Conservation (phyloP, 2,888 invertebrate species). For the Dioctria rufipes region DNA sequence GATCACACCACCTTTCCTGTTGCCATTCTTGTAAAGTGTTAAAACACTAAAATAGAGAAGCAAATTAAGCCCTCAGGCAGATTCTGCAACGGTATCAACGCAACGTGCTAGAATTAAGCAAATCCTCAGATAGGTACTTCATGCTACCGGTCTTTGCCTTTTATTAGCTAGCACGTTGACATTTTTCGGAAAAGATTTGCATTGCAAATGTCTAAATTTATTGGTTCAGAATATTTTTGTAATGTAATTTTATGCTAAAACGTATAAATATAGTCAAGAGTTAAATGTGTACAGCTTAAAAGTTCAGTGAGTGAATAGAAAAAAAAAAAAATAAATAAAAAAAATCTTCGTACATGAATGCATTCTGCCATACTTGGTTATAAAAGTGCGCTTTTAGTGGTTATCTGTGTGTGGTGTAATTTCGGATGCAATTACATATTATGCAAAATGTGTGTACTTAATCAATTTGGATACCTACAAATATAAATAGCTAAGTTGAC, state of each 20-base stretch:
- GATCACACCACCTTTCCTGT: constrained; percentile 16
- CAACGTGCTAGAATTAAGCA: constrained; percentile 28
- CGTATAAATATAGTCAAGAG: no score
- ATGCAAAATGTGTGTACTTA: constrained; percentile 33
- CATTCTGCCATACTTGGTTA: no score
- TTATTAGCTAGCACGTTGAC: constrained; percentile 29
- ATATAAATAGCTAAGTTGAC: constrained; percentile 38
- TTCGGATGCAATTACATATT: constrained; percentile 7
- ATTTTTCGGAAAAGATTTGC: constrained; percentile 28
- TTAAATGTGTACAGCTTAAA: neutral
- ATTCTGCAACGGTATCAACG: constrained; percentile 20
- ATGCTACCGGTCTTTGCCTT: constrained; percentile 39
- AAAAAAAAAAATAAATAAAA: neutral
- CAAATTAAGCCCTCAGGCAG: constrained; percentile 10
- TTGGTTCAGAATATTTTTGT: neutral
- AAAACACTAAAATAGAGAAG: constrained; percentile 11
- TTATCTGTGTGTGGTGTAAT: no score
- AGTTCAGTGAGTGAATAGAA: neutral
- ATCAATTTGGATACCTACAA: constrained; percentile 26
- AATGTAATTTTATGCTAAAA: neutral
- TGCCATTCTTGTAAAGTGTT: constrained; percentile 6
- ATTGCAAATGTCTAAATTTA: constrained; percentile 31
- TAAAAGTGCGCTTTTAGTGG: no score
- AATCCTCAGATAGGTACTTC: neutral
- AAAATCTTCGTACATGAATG: no score